Percentiles rank a stretch among this genome's conserved stretches.
Conservation (phyloP, 2,797 vertebrate species). For the Oryzias dopingdopingensis region DNA sequence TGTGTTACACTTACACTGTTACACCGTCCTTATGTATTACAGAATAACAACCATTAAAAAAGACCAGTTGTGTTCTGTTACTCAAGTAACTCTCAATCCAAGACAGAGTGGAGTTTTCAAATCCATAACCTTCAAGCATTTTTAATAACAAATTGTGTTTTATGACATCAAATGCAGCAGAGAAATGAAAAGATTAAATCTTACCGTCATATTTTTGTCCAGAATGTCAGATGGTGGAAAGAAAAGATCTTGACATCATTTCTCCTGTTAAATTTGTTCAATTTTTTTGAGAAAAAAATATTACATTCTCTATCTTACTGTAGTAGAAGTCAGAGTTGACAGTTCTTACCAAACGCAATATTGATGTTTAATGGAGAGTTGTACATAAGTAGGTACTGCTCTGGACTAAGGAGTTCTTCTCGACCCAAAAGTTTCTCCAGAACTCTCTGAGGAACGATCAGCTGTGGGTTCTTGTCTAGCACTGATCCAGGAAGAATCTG, state of each 20-base stretch:
- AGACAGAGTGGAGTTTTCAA: too few relatives aligned
- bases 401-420: slow-evolving; percentile 63
- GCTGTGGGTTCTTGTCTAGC: slow-evolving; percentile 52
- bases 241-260: slow-evolving; percentile 32
- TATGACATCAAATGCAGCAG: too few relatives aligned
- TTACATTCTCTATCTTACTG: too few relatives aligned
- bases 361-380: slow-evolving; percentile 57
- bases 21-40: too few relatives aligned
- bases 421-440: slow-evolving; percentile 55
- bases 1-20: too few relatives aligned
- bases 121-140: too few relatives aligned
- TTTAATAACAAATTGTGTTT: too few relatives aligned
- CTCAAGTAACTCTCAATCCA: too few relatives aligned
- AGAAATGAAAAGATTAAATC: neutral
- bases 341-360: slow-evolving; percentile 68
- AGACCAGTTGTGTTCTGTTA: too few relatives aligned
- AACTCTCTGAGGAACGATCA: slow-evolving; percentile 56
- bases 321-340: too few relatives aligned
- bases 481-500: slow-evolving; percentile 47
- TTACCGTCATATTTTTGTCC: slow-evolving; percentile 30
- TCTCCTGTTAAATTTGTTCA: slow-evolving; percentile 51
- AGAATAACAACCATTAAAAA: too few relatives aligned
- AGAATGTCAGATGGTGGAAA: slow-evolving; percentile 38
- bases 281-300: neutral
- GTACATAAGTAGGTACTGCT: slow-evolving; percentile 70